These are phyloP conservation scores for Psittacara wagleri DNA, from an alignment of 2,113 vertebrate species.

Conservation along the genomic window DNA sequence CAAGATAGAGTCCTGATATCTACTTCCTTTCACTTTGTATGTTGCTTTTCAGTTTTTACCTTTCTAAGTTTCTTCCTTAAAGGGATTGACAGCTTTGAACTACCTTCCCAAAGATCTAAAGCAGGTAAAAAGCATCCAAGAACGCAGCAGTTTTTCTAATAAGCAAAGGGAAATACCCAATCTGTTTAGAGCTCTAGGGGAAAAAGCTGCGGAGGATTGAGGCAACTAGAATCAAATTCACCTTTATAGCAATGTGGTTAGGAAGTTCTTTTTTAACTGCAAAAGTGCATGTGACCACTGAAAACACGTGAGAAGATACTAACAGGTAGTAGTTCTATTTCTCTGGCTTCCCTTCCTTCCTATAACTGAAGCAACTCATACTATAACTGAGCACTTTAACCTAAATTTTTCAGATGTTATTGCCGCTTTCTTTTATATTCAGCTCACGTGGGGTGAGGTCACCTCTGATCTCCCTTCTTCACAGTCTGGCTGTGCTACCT, in stretches of 20 bases:
- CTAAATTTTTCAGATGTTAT: neutral
- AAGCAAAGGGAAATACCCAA: neutral
- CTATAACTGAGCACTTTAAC: neutral
- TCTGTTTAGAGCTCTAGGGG: neutral
- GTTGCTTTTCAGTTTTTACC: conserved; percentile 7
- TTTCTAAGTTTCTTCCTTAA: conserved; percentile 14
- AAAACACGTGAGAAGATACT: neutral
- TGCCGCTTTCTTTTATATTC: neutral
- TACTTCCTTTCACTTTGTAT: neutral
- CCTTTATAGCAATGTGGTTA: neutral
- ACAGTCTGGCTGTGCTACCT: neutral
- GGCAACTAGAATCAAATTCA: conserved; percentile 44
- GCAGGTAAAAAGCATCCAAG: neutral
- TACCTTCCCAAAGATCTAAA: conserved; percentile 34
- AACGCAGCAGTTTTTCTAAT: neutral
- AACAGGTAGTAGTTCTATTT: neutral
- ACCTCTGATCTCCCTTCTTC: neutral
- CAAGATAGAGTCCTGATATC: conserved; percentile 30
- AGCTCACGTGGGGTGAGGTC: neutral
- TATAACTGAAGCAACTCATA: neutral
- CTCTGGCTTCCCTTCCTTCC: neutral
- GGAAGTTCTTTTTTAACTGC: neutral
- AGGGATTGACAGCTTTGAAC: conserved; percentile 44
- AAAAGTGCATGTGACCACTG: neutral
- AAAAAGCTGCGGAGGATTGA: neutral